Evolutionary conservation across 2,113 vertebrate genomes (phyloP), one percentile per base, ranked within the genome.

Genomic region (Platichthys stellatus): DNA sequence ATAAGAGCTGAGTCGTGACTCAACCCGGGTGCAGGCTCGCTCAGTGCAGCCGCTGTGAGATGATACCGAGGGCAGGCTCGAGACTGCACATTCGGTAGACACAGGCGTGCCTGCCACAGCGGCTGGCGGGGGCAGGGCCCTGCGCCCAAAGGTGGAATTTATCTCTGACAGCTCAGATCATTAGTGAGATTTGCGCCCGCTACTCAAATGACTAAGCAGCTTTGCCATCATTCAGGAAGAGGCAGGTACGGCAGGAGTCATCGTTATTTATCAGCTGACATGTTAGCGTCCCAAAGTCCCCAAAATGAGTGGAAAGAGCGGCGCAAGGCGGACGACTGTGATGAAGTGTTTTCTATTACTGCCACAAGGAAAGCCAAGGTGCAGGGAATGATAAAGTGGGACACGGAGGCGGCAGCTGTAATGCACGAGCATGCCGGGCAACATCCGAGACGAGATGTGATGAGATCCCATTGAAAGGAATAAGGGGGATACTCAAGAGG

Each of bases 311-410:
- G 47, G 66, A 75, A 63, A 81, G 66, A 76, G 54, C 74, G 28
- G 77, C 3, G 21, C 28, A 60, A 74, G 65, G 67, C 47, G 7
- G 84, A 86, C 80, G 81, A 74, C 80, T 67, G 74, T 89, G 86
- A 91, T 90, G 63, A 87, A 90, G 81, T 83, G 81, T 87, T 88
- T 90, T 82, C 82, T n/a, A 77, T 89, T 80, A 81, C 49, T 40
- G 63, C 67, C 73, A 77, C 86, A 14, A 71, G 82, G 78, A 74
- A 69, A 83, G 74, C 64, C 81, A 84, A 82, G 87, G 86, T 76
- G 73, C 71, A 59, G 67, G 65, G 77, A 60, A 63, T 76, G 86
- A 85, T 86, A 24, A 81, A 83, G 84, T 77, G 82, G 64, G 31
- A 73, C 1, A 1, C 56, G 76, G 69, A 66, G 77, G 66, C 62